Conservation (phyloP, 2,113 vertebrate genomes). For the Coturnix japonica region DNA sequence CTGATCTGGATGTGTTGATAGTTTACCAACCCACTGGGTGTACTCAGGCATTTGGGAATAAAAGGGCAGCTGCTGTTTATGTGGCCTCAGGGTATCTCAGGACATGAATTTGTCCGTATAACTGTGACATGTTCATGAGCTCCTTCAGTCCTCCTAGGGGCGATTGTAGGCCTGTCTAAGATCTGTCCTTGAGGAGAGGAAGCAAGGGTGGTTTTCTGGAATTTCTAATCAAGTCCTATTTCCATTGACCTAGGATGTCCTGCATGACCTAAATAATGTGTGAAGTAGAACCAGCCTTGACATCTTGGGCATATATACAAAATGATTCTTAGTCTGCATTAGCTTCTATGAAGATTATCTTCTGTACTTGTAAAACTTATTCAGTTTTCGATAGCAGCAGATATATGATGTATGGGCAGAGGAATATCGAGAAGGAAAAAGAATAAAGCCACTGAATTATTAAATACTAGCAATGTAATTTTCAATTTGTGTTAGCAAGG, state of each 20-base stretch:
- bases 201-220: not conserved
- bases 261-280: not conserved
- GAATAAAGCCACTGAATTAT: not conserved
- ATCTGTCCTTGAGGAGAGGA: not conserved
- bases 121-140: not conserved
- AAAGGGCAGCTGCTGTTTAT: not conserved
- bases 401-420: not conserved
- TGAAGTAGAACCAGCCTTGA: not conserved
- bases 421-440: not conserved
- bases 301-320: not conserved
- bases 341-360: not conserved
- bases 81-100: not conserved
- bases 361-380: not conserved
- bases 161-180: not conserved
- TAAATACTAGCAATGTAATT: not conserved
- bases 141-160: not conserved
- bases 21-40: rapidly evolving
- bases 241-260: not conserved
- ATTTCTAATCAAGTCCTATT: not conserved
- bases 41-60: not conserved
- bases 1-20: not conserved
- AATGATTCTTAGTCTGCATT: not conserved
- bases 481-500: not conserved
- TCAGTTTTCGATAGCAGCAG: not conserved
- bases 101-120: not conserved